These are phyloP conservation scores for Chrysogorgia sp. DNA, from an alignment of 92 coral and sea anemone genomes.

Conservation along the genomic window DNA sequence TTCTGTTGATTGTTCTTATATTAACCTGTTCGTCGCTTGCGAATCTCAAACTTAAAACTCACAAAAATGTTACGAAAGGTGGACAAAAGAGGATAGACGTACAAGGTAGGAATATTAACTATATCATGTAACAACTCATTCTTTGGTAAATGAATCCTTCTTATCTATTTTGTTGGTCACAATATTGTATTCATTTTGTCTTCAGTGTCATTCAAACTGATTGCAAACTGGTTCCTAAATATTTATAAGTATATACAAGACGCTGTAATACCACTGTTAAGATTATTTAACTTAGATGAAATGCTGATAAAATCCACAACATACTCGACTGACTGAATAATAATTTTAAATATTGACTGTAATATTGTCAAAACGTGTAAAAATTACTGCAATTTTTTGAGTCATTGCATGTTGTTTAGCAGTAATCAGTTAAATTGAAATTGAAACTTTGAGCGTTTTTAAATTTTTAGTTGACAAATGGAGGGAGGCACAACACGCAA, in stretches of 20 bases:
- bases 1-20: neutral
- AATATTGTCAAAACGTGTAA: too few relatives aligned
- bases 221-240: neutral
- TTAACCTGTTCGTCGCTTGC: conserved; percentile 35
- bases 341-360: too few relatives aligned
- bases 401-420: too few relatives aligned
- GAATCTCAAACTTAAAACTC: conserved; percentile 12
- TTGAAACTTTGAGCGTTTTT: too few relatives aligned
- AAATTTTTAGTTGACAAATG: conserved; percentile 72
- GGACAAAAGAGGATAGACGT: conserved; percentile 40
- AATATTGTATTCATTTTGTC: neutral
- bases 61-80: conserved; percentile 10
- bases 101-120: conserved; percentile 8
- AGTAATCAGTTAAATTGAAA: too few relatives aligned
- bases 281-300: too few relatives aligned
- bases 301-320: too few relatives aligned
- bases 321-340: too few relatives aligned
- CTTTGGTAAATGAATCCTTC: neutral
- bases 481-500: conserved; percentile 88
- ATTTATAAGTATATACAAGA: neutral
- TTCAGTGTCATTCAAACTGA: too few relatives aligned
- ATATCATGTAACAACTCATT: neutral
- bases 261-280: neutral
- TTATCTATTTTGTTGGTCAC: neutral
- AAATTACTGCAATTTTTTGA: too few relatives aligned